Percentiles rank a stretch among this genome's conserved stretches.
Evolutionary conservation across 2,888 invertebrate genomes (phyloP).

Genomic region (Meiosimyza decipiens): DNA sequence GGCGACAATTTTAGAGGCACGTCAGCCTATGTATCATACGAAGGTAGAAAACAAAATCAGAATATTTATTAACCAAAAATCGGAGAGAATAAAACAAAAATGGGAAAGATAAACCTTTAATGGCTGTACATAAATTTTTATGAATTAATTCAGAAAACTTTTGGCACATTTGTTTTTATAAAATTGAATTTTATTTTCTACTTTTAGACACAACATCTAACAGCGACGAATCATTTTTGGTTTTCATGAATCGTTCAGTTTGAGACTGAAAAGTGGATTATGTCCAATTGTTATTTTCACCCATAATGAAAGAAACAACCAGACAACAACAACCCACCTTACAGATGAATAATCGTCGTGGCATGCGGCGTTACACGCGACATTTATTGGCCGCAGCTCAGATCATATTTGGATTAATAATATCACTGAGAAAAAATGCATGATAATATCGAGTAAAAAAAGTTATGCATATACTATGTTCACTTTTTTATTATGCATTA

Average conservation of each 20-base stretch:
- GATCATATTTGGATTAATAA: constrained; percentile 21
- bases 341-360: constrained; percentile 33
- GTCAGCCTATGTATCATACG: not conserved
- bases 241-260: constrained; percentile 22
- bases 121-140: constrained; percentile 55
- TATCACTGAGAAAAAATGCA: not conserved
- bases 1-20: constrained; percentile 23
- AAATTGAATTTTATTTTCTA: not conserved
- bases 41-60: not conserved
- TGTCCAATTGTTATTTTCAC: not conserved
- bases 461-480: too few relatives aligned
- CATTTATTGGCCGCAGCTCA: constrained; percentile 24
- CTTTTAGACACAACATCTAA: not conserved
- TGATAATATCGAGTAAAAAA: too few relatives aligned
- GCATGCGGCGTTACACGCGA: constrained; percentile 34
- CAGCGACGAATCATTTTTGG: not conserved
- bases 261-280: not conserved
- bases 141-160: constrained; percentile 62
- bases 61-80: constrained; percentile 6
- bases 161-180: constrained; percentile 32
- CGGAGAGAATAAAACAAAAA: not conserved
- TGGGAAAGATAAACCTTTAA: constrained; percentile 37
- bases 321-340: constrained; percentile 9
- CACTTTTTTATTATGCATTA: too few relatives aligned
- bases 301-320: constrained; percentile 8